Evolutionary conservation across 2,797 vertebrate species (phyloP), one percentile per base, ranked within the genome.

Genomic region (Apogon hyalosoma): DNA sequence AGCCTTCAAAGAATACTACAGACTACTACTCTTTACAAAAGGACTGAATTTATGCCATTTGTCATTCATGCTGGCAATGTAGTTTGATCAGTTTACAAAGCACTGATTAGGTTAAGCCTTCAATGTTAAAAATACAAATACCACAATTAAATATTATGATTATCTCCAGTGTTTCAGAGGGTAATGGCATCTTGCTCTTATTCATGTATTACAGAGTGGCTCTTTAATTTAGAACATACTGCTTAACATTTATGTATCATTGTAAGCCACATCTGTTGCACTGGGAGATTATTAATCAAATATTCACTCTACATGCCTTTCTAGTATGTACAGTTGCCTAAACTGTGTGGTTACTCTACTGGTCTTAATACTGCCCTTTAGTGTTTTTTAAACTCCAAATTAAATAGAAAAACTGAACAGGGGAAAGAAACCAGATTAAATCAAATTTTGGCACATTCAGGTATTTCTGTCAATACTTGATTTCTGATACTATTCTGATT

Each of bases 1-100:
- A 55, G 18, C 31, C 58, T 21, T 66, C 41, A 1, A 55, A 64
- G 38, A 79, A 67, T 40, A 48, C 9, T 6, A 6, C 16, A 57
- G 54, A 18, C 28, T 36, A 16, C 61, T 33, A 19, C 15, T 42
- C 39, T 54, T 58, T 58, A 15, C 50, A 57, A 36, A 31, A 11
- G 4, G 21, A 24, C 21, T 2, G 15, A 65, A 70, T 28, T 21
- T 13, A 11, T 14, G 38, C 14, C 15, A 49, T 10, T 6, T 7
- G 18, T 42, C 4, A 18, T 9, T 13, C 14, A 38, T 65, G 1
- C 13, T 19, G 36, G 8, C 18, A 55, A 2, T 18, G 16, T 28
- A 39, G 6, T 31, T n/a, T 36, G 38, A 14, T 18, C 42, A 53
- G 16, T 12, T 43, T 11, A 67, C 33, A 16, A 63, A 33, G 42